Percentiles rank a stretch among this genome's conserved stretches.
Evolutionary conservation across 1,140 invertebrate genomes (phyloP).

Genomic region (Scylla paramamosain): DNA sequence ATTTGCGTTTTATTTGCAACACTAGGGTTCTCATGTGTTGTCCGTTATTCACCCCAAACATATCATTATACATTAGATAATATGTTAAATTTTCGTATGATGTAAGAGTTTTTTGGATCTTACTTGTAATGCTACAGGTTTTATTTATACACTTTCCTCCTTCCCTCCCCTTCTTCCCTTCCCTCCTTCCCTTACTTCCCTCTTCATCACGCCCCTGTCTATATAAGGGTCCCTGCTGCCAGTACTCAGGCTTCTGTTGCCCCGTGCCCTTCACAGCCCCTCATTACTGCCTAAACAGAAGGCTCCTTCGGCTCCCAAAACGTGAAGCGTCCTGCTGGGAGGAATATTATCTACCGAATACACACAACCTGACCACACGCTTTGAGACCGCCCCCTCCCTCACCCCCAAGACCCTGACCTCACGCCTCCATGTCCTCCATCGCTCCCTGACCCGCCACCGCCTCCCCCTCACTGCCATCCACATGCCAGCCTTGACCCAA

Average conservation of each 20-base stretch:
- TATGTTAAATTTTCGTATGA: too few species aligned
- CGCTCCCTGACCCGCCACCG: not conserved
- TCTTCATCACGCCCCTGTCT: too few species aligned
- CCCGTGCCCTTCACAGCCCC: not conserved
- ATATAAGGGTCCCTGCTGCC: too few species aligned
- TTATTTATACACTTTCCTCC: too few species aligned
- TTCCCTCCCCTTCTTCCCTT: too few species aligned
- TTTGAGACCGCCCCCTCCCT: not conserved
- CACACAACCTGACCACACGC: not conserved
- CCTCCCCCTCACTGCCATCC: not conserved
- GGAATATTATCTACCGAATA: not conserved
- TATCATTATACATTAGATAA: too few species aligned
- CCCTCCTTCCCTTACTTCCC: too few species aligned
- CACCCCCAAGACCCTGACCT: not conserved
- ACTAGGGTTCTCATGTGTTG: too few species aligned
- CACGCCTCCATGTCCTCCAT: not conserved
- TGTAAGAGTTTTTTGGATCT: too few species aligned
- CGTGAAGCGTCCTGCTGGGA: not conserved
- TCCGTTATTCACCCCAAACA: too few species aligned
- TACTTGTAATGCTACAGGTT: too few species aligned
- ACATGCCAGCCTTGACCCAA: not conserved
- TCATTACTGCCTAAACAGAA: not conserved
- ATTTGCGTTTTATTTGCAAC: too few species aligned
- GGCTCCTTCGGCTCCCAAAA: not conserved
- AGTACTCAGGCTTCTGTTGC: not conserved